Conservation (phyloP, 2,797 vertebrate species). For the Helarctos malayanus region DNA sequence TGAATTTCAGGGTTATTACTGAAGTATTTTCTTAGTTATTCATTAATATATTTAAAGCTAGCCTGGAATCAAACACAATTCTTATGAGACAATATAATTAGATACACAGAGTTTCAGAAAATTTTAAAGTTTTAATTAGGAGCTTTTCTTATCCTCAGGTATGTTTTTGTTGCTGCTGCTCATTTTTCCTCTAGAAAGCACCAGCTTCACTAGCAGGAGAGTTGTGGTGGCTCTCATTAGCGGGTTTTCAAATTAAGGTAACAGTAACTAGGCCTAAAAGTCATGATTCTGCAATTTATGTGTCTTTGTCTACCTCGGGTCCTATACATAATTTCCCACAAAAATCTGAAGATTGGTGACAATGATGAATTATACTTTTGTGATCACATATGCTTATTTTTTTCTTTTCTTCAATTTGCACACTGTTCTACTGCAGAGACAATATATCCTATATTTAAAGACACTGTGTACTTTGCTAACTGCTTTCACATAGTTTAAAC, state of each 20-base stretch:
- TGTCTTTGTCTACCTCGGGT: not conserved
- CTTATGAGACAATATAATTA: not conserved
- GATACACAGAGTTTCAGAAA: not conserved
- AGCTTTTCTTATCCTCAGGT: not conserved
- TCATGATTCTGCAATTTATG: not conserved
- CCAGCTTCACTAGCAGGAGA: not conserved
- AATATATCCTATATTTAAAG: conserved; percentile 8
- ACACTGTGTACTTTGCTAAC: not conserved
- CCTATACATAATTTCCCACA: not conserved
- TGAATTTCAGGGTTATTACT: not conserved
- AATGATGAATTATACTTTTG: not conserved
- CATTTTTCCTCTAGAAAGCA: not conserved
- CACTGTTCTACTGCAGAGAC: not conserved
- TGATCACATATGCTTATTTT: not conserved
- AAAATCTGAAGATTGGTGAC: conserved; percentile 54
- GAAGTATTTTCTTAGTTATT: not conserved
- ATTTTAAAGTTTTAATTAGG: not conserved
- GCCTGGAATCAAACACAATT: not conserved
- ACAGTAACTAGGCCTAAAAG: not conserved
- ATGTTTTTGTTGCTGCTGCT: not conserved
- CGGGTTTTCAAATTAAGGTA: not conserved
- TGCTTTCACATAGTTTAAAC: not conserved
- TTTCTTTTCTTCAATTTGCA: not conserved
- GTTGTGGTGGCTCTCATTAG: not conserved
- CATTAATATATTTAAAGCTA: conserved; percentile 33